Evolutionary conservation across 2,797 vertebrate species (phyloP).

Genomic region (Poeciliopsis presidionis): DNA sequence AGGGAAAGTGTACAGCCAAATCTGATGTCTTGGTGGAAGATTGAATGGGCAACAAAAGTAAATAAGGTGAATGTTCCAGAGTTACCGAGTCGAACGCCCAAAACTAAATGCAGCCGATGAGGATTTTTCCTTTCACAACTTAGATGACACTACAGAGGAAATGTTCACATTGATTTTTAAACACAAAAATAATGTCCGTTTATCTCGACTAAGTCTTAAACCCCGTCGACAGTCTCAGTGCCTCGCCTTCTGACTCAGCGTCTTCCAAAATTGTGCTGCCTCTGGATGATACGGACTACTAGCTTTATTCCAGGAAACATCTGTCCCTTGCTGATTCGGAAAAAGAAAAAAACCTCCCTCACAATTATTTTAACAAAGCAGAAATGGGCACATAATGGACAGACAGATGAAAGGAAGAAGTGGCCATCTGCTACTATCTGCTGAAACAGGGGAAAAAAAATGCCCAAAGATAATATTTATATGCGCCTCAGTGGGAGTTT

Average conservation of each 20-base stretch:
- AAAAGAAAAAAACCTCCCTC: constrained; percentile 14
- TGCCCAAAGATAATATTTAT: constrained; percentile 12
- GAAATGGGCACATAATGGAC: constrained; percentile 32
- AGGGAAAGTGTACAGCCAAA: neutral
- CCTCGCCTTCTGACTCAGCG: constrained; percentile 59
- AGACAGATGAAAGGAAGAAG: constrained; percentile 8
- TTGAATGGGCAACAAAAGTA: neutral
- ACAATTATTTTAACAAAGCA: constrained; percentile 36
- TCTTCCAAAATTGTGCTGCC: constrained; percentile 42
- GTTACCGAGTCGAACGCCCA: neutral
- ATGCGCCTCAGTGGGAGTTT: constrained; percentile 16
- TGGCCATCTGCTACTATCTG: constrained; percentile 42
- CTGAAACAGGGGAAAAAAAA: constrained; percentile 2
- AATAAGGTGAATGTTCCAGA: neutral
- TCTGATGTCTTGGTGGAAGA: neutral
- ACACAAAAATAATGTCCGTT: constrained; percentile 29
- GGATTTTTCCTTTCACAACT: neutral
- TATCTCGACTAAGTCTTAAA: constrained; percentile 48
- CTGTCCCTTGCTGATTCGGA: constrained; percentile 56
- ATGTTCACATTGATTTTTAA: constrained; percentile 19
- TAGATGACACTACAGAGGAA: neutral
- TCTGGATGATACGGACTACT: constrained; percentile 55
- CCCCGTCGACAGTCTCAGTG: constrained; percentile 21
- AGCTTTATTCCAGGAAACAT: constrained; percentile 72
- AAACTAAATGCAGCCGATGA: neutral